Conservation (phyloP, 2,797 vertebrate species). For the Bovichtus diacanthus region DNA sequence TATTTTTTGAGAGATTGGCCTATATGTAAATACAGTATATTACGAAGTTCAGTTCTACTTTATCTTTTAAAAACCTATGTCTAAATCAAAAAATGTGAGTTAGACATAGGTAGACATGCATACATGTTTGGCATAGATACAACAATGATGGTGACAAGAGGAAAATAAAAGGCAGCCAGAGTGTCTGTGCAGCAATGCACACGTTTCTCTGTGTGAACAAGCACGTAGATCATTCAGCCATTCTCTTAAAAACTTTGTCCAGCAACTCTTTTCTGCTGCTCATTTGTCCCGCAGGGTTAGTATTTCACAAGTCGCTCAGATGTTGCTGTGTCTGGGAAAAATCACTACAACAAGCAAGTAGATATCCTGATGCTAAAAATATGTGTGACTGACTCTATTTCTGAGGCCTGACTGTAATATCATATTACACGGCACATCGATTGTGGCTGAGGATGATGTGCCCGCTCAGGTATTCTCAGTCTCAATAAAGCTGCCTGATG, state of each 20-base stretch:
- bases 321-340: constrained; percentile 72
- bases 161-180: not conserved
- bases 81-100: too few species aligned
- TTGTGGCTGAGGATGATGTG: constrained; percentile 77
- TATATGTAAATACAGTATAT: not conserved
- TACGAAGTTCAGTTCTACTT: not conserved
- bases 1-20: not conserved
- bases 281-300: constrained; percentile 32
- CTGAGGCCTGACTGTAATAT: constrained; percentile 77
- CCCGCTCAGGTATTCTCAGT: constrained; percentile 81
- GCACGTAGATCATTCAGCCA: not conserved
- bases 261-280: constrained; percentile 11
- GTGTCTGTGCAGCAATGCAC: not conserved
- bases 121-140: not conserved
- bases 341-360: constrained; percentile 71
- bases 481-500: constrained; percentile 73
- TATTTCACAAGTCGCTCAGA: constrained; percentile 67
- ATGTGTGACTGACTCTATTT: constrained; percentile 78
- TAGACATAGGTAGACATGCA: not conserved
- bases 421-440: constrained; percentile 84
- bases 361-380: constrained; percentile 82
- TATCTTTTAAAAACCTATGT: not conserved
- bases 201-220: not conserved
- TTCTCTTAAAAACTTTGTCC: not conserved
- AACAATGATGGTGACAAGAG: not conserved